Evolutionary conservation across 2,113 vertebrate species (phyloP), one percentile per base, ranked within the genome.

Genomic region (Oriolus oriolus): DNA sequence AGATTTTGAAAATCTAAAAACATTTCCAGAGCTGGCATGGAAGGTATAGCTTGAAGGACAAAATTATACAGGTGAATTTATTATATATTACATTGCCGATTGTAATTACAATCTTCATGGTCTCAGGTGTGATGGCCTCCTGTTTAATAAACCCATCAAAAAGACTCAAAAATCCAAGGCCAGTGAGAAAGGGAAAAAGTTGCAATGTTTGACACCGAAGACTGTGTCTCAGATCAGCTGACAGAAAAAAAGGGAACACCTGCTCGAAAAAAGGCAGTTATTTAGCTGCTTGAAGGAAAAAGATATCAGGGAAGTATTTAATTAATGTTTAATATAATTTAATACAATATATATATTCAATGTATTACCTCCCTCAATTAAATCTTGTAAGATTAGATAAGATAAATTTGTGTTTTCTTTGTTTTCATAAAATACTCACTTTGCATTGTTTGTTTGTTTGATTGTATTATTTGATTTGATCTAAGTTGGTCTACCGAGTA

Each of bases 131-230:
- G 63, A 89, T 21, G 11, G 35, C 9, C 8, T 70, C 9, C 26
- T 57, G 5, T 41, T 64, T 73, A 64, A 14, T 35, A 78, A 70
- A 70, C 0, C 1, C 4, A 79, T 9, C 11, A 90, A 53, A 86
- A 77, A n/a, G 5, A 45, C 18, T 30, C 14, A 56, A 53, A 85
- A 80, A 15, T 1, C 9, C 31, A 31, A 41, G 10, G 31, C 6
- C 2, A 56, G n/a, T 11, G 3, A 65, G 31, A 87, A 79, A 63
- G n/a, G 28, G 42, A 20, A 41, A 17, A 59, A 22, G 1, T 16
- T 59, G 5, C 14, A 65, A n/a, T 1, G 0, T 68, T 85, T 71
- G 42, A 83, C 30, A 68, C 3, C 0, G 0, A 69, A 44, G 9
- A 18, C 16, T 27, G 1, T 49, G 8, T 52, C 24, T 65, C 37